These are phyloP conservation scores for Brachionus manjavacas DNA, from an alignment of 1,140 invertebrate genomes.

Conservation along the genomic window DNA sequence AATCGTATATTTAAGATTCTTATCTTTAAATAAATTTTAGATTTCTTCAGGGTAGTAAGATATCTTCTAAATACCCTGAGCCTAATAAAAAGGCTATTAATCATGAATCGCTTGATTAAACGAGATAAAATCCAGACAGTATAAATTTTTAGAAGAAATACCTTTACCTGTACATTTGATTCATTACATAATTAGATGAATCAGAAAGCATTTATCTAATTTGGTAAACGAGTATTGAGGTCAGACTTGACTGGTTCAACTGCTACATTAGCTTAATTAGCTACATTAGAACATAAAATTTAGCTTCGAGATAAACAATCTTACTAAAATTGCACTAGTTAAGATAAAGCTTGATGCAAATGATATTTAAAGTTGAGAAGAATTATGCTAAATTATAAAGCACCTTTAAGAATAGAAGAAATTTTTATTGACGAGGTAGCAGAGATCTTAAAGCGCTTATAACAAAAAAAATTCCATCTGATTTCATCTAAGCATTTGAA, in stretches of 20 bases:
- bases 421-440: not conserved
- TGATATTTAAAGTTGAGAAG: not conserved
- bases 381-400: conserved; percentile 1
- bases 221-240: not conserved
- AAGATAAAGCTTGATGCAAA: not conserved
- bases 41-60: not conserved
- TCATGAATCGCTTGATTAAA: not conserved
- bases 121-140: not conserved
- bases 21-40: not conserved
- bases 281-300: not conserved
- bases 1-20: not conserved
- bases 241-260: not conserved
- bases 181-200: not conserved
- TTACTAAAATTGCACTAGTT: not conserved
- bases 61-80: not conserved
- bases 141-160: not conserved
- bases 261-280: conserved; percentile 24
- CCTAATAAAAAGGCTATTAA: not conserved
- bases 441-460: not conserved
- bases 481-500: not conserved
- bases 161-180: not conserved
- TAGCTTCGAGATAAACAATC: not conserved
- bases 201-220: not conserved
- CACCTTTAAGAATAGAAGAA: not conserved
- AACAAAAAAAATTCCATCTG: not conserved